Conservation (phyloP, 2,797 vertebrate species). For the Malacoraja senta region DNA sequence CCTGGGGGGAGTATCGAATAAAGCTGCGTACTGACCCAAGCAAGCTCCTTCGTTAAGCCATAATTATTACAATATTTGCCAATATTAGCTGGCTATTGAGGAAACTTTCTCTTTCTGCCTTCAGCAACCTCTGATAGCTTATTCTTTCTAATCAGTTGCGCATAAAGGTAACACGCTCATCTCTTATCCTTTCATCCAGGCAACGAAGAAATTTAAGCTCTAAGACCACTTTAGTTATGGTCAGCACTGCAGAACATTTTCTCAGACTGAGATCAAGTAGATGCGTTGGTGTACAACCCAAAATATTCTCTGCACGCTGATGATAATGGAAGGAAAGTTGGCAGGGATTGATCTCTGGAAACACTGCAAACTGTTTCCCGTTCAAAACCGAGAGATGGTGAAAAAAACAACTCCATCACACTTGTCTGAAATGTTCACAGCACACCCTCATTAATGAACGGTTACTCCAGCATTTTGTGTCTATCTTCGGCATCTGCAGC, state of each 20-base stretch:
- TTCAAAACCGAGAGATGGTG: neutral
- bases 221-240: conserved; percentile 3
- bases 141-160: neutral
- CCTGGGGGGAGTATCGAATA: neutral
- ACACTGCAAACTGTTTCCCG: neutral
- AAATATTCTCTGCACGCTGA: neutral
- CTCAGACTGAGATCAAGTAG: neutral
- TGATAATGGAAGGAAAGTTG: neutral
- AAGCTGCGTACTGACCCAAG: neutral
- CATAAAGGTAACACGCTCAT: neutral
- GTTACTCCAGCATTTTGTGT: neutral
- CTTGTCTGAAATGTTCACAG: neutral
- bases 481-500: too few relatives aligned
- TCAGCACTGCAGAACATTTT: neutral
- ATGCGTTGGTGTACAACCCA: neutral
- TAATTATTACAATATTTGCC: conserved; percentile 8
- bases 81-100: neutral
- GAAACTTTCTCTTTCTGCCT: conserved; percentile 2
- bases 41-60: neutral
- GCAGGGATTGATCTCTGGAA: neutral
- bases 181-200: neutral
- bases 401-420: neutral
- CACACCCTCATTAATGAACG: neutral
- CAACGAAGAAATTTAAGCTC: neutral
- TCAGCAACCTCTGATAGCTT: neutral